Percentiles rank a stretch among this genome's conserved stretches.
Conservation (phyloP, 1,140 invertebrate species). For the Drosophila suzukii region DNA sequence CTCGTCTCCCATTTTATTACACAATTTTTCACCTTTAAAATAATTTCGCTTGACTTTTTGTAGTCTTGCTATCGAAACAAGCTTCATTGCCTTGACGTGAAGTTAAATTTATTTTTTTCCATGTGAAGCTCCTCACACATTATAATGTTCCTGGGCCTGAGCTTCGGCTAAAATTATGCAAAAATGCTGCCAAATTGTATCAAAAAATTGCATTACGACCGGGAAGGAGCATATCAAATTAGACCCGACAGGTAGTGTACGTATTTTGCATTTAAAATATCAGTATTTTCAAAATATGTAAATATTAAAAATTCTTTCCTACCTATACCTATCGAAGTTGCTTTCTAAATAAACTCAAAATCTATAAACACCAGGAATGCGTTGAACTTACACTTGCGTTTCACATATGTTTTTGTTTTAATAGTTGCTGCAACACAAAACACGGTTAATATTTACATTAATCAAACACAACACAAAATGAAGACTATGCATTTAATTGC, state of each 20-base stretch:
- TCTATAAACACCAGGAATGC: conserved; percentile 7
- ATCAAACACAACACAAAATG: neutral
- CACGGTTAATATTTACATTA: conserved; percentile 1
- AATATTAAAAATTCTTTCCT: too few species aligned
- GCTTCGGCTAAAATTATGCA: conserved; percentile 16
- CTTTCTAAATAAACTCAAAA: neutral
- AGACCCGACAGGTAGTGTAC: neutral
- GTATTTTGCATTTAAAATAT: neutral
- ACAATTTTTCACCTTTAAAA: conserved; percentile 68
- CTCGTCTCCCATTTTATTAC: conserved; percentile 47
- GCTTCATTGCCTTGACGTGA: conserved; percentile 40
- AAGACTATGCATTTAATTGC: neutral
- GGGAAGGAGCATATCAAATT: neutral
- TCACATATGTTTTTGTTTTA: conserved; percentile 1
- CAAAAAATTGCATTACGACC: neutral
- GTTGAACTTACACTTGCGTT: neutral
- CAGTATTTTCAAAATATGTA: too few species aligned
- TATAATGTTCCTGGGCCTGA: conserved; percentile 3
- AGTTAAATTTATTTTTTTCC: conserved; percentile 56
- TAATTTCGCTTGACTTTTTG: conserved; percentile 53
- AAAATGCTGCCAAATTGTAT: conserved; percentile 36
- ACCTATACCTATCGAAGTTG: neutral
- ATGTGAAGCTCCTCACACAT: conserved; percentile 13
- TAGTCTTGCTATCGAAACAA: conserved; percentile 36
- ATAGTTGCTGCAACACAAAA: conserved; percentile 35